phyloP scores from a whole-genome alignment of 2,888 invertebrate genomes.

The Heliconius cydno region DNA sequence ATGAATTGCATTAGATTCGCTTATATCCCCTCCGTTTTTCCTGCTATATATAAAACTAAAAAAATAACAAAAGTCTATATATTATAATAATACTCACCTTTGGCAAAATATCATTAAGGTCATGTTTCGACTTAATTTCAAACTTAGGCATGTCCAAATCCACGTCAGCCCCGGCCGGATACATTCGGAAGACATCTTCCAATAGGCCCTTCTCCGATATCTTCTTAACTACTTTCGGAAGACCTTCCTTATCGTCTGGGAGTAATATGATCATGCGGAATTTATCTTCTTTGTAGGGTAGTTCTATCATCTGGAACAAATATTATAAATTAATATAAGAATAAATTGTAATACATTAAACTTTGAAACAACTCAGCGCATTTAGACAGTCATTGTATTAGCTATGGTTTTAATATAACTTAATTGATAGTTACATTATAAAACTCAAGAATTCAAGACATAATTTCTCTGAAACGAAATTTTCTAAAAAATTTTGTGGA shows the following conservation, averaged over 20 bases:
- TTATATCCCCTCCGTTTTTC: too few species aligned
- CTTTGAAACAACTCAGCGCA: too few species aligned
- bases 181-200: slow-evolving; percentile 55
- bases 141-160: slow-evolving; percentile 62
- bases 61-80: not conserved
- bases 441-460: too few species aligned
- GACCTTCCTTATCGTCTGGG: slow-evolving; percentile 61
- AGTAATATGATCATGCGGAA: slow-evolving; percentile 67
- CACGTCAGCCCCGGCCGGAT: slow-evolving; percentile 52
- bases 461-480: too few species aligned
- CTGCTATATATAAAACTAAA: not conserved
- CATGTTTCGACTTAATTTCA: slow-evolving; percentile 56
- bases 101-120: slow-evolving; percentile 59
- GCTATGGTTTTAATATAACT: too few species aligned
- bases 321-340: not conserved
- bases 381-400: too few species aligned
- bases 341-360: too few species aligned
- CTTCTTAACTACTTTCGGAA: slow-evolving; percentile 58
- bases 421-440: too few species aligned
- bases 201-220: slow-evolving; percentile 56
- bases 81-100: slow-evolving; percentile 52
- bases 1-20: too few species aligned
- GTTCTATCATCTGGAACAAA: slow-evolving; percentile 58
- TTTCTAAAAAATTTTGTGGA: too few species aligned
- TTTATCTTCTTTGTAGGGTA: slow-evolving; percentile 62